Percentiles rank a stretch among this genome's conserved stretches.
These are phyloP conservation scores for Pluvialis apricaria DNA, from an alignment of 2,113 vertebrate species.

Conservation along the genomic window DNA sequence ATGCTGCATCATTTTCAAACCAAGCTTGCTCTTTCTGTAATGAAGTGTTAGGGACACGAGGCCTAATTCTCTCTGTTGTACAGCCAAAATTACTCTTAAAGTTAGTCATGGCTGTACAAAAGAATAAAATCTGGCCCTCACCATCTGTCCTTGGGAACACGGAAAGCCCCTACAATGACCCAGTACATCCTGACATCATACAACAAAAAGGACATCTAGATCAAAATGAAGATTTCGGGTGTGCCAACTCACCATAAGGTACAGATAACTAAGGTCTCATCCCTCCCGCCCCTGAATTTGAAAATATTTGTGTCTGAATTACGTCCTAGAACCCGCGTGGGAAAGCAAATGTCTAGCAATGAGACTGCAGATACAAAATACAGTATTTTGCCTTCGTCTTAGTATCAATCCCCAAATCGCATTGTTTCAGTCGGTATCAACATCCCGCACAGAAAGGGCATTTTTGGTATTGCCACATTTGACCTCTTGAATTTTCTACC, in stretches of 20 bases:
- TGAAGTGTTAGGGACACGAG: not conserved
- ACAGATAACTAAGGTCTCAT: not conserved
- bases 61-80: not conserved
- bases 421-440: not conserved
- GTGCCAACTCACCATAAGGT: not conserved
- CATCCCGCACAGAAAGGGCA: not conserved
- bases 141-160: not conserved
- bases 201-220: not conserved
- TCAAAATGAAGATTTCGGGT: not conserved
- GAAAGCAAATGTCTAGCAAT: not conserved
- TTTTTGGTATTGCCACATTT: not conserved
- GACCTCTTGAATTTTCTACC: not conserved
- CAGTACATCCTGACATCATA: not conserved
- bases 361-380: not conserved
- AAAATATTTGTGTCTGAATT: not conserved
- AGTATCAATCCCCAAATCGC: not conserved
- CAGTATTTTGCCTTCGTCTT: not conserved
- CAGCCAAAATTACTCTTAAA: not conserved
- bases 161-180: not conserved
- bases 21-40: not conserved
- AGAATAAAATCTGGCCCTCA: not conserved
- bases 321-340: not conserved
- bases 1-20: not conserved
- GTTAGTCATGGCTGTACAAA: not conserved
- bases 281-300: not conserved